A percentile compares a stretch with the other conserved stretches of the same genome.
Conservation (phyloP, 2,888 invertebrate genomes). For the Agonopterix alstromeriana region DNA sequence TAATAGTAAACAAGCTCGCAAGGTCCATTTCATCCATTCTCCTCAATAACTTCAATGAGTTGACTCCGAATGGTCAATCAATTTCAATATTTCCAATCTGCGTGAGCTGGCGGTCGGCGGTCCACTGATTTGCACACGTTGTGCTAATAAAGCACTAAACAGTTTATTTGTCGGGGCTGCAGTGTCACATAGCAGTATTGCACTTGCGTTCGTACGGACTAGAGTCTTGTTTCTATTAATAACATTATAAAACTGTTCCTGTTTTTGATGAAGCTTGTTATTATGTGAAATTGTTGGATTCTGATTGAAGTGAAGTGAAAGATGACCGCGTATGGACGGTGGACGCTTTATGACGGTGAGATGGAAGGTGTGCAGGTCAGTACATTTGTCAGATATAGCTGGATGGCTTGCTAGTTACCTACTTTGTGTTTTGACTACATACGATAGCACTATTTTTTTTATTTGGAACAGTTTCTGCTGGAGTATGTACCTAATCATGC, state of each 20-base stretch:
- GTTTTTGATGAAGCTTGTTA: too few relatives aligned
- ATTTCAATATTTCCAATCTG: slow-evolving; percentile 45
- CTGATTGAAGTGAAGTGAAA: slow-evolving; percentile 4
- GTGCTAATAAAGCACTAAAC: slow-evolving; percentile 73
- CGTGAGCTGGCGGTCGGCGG: slow-evolving; percentile 20
- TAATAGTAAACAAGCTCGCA: slow-evolving; percentile 42
- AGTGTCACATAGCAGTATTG: slow-evolving; percentile 48
- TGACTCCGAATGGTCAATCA: slow-evolving; percentile 51
- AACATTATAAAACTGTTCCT: not conserved
- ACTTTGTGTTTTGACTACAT: too few relatives aligned
- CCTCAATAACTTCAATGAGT: slow-evolving; percentile 56
- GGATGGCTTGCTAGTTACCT: too few relatives aligned
- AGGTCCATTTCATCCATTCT: slow-evolving; percentile 58
- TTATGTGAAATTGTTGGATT: too few relatives aligned
- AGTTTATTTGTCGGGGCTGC: slow-evolving; percentile 48
- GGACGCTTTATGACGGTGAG: slow-evolving; percentile 55
- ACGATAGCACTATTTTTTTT: too few relatives aligned
- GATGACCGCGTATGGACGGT: slow-evolving; percentile 56
- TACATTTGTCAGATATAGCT: not conserved
- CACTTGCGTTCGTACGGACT: slow-evolving; percentile 30
- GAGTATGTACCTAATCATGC: too few relatives aligned
- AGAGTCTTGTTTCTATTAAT: slow-evolving; percentile 16
- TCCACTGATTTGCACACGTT: slow-evolving; percentile 62
- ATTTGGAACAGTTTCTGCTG: too few relatives aligned
- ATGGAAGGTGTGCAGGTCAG: slow-evolving; percentile 59